Percentiles rank a stretch among this genome's conserved stretches.
These are phyloP conservation scores for Lophotis ruficrista DNA, from an alignment of 2,113 vertebrate genomes.

Conservation along the genomic window DNA sequence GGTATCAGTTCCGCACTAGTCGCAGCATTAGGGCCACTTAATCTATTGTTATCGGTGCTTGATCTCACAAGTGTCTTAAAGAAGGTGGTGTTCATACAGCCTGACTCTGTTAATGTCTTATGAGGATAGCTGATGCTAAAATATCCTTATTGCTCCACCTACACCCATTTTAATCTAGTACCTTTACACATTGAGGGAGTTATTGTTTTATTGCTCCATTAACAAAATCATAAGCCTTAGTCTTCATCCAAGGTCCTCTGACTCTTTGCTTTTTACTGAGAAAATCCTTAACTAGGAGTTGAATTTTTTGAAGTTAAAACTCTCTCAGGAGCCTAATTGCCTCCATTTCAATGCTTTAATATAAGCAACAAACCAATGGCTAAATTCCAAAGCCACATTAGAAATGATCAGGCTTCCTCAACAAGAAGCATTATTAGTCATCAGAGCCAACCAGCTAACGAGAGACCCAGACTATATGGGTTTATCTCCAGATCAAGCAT, in stretches of 20 bases:
- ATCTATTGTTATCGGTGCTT: background rate
- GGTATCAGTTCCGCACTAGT: background rate
- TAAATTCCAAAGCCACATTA: constrained; percentile 53
- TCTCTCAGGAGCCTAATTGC: constrained; percentile 26
- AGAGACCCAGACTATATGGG: background rate
- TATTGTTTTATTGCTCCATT: constrained; percentile 29
- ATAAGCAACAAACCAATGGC: constrained; percentile 36
- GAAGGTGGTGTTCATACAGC: background rate
- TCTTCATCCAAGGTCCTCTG: background rate
- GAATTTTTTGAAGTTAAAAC: background rate
- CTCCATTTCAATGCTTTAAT: constrained; percentile 9
- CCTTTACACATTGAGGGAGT: background rate
- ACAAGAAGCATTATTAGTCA: constrained; percentile 16
- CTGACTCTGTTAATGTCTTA: background rate
- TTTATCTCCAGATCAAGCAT: constrained; percentile 38
- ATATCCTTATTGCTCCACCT: constrained; percentile 1
- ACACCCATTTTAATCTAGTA: constrained; percentile 14
- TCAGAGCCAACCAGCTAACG: background rate
- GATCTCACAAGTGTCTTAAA: constrained; percentile 13
- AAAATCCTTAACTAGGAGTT: constrained; percentile 4
- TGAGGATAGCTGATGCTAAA: background rate
- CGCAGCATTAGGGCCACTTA: background rate
- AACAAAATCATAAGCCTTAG: background rate
- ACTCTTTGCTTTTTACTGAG: background rate
- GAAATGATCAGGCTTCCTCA: constrained; percentile 27